Evolutionary conservation across 30 jellyfish, hydroid and myxozoan genomes (phyloP).

Genomic region (Aurelia sp.): DNA sequence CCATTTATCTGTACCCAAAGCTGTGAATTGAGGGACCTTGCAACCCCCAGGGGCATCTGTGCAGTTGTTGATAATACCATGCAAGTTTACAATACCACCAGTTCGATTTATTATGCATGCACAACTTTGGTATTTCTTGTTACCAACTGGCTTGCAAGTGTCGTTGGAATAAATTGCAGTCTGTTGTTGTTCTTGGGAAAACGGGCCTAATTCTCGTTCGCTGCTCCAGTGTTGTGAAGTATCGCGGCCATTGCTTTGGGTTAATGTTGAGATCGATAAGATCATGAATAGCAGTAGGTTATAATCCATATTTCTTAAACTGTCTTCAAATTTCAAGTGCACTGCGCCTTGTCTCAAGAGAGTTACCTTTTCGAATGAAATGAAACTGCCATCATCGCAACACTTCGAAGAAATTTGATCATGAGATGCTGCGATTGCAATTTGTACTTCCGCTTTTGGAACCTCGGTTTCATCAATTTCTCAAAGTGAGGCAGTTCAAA

Average conservation of each 20-base stretch:
- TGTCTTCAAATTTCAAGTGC: too few species aligned
- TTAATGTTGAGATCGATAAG: background rate
- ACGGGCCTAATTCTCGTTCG: background rate
- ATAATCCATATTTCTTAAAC: too few species aligned
- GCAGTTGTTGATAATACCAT: conserved; percentile 55
- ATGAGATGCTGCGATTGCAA: too few species aligned
- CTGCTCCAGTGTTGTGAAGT: background rate
- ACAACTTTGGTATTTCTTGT: conserved; percentile 46
- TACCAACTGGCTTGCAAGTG: conserved; percentile 27
- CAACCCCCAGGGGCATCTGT: conserved; percentile 42
- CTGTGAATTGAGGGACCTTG: conserved; percentile 52
- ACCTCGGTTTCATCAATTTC: too few species aligned
- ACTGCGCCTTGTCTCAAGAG: too few species aligned
- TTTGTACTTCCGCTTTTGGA: too few species aligned
- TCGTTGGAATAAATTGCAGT: conserved; percentile 26
- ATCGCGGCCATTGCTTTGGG: background rate
- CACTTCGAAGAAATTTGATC: too few species aligned
- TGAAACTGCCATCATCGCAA: too few species aligned
- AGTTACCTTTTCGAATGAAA: too few species aligned
- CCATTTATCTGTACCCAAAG: conserved; percentile 33
- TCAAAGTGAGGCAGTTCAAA: too few species aligned
- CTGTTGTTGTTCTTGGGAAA: background rate
- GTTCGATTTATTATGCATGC: conserved; percentile 44
- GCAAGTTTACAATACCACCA: conserved; percentile 22
- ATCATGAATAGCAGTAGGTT: too few species aligned